phyloP scores from a whole-genome alignment of 2,888 invertebrate species.

The Drosophila vallismaia region DNA sequence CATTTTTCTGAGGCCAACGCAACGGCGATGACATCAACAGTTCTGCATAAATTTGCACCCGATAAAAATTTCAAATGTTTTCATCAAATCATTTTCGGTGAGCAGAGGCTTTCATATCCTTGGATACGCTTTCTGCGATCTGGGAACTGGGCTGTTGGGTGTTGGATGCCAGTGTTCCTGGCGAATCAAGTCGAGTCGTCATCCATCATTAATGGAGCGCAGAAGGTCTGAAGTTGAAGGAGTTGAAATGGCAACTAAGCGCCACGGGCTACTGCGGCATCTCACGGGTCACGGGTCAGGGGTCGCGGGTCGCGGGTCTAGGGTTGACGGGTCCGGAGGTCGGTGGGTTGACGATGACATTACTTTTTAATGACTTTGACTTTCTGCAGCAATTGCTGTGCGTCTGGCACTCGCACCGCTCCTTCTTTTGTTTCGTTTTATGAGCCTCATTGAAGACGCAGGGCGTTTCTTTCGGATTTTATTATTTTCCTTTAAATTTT shows the following conservation, averaged over 20 bases:
- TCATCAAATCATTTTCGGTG: slow-evolving; percentile 74
- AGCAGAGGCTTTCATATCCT: slow-evolving; percentile 38
- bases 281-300: not conserved
- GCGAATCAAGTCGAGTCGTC: slow-evolving; percentile 55
- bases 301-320: not conserved
- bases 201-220: slow-evolving; percentile 75
- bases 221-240: slow-evolving; percentile 59
- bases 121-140: not conserved
- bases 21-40: slow-evolving; percentile 80
- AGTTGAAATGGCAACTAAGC: slow-evolving; percentile 56
- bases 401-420: slow-evolving; percentile 44
- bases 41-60: slow-evolving; percentile 82
- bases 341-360: slow-evolving; percentile 72
- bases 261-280: slow-evolving; percentile 35
- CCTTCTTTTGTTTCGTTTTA: slow-evolving; percentile 42
- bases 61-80: slow-evolving; percentile 82
- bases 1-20: slow-evolving; percentile 68
- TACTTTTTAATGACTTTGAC: slow-evolving; percentile 80
- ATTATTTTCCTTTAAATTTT: slow-evolving; percentile 20
- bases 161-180: slow-evolving; percentile 5
- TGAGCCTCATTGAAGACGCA: slow-evolving; percentile 47
- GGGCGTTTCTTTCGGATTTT: slow-evolving; percentile 37
- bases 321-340: slow-evolving; percentile 3
- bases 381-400: slow-evolving; percentile 73
- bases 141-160: not conserved